Evolutionary conservation across 1,140 invertebrate genomes (phyloP), one percentile per base, ranked within the genome.

Genomic region (Platyura marginata): DNA sequence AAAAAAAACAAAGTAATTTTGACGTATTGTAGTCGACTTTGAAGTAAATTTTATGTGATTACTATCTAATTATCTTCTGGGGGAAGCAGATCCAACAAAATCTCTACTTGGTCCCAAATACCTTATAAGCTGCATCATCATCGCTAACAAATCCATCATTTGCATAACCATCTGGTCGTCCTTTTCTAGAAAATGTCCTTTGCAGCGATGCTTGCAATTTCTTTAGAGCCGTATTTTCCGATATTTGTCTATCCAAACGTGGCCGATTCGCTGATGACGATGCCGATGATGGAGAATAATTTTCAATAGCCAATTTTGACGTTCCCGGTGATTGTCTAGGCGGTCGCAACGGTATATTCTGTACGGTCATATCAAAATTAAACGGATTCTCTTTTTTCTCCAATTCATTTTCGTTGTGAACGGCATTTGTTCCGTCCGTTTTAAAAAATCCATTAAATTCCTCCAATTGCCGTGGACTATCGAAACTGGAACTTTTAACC

Each of bases 91-190:
- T n/a, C n/a, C n/a, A n/a, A 46, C 40, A 21, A 43, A 2, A 36
- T 43, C 37, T 15, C 25, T n/a, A 16, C 18, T 34, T 21, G 37
- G 32, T 23, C 21, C 8, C 11, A n/a, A n/a, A 25, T n/a, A n/a
- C 35, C 2, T 38, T 10, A 1, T 46, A 42, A 6, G 41, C 47
- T 0, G 46, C 39, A 34, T 59, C 52, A 5, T 65, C 60, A 13
- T 72, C 70, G 0, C 56, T 57, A n/a, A 58, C 56, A 44, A 72
- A 78, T 9, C 63, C 67, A 20, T 75, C 71, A 51, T 78, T 77
- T 2, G 59, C 32, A 21, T 16, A 8, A 46, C 57, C 33, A 65
- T 54, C 65, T 69, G 44, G 55, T 51, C 46, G 50, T 67, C 57
- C 65, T 66, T 64, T 62, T 56, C 63, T 63, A 2, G 68, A 69